Conservation (phyloP, 2,113 vertebrate species). For the Tricholaema leucomelas region DNA sequence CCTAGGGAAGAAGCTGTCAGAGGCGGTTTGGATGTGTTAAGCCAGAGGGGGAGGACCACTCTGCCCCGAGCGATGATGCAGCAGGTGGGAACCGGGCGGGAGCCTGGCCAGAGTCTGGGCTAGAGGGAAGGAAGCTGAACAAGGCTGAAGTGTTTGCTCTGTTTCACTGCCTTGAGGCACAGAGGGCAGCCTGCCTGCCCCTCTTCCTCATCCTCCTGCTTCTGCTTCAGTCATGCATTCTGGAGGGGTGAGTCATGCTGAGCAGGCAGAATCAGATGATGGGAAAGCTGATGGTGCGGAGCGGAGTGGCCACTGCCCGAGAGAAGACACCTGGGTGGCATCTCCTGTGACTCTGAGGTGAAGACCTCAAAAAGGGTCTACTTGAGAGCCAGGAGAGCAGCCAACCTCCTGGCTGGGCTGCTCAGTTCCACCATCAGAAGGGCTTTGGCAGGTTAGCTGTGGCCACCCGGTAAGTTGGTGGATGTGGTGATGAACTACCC, state of each 20-base stretch:
- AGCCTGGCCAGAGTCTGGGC: background rate
- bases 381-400: background rate
- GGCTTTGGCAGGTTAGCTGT: background rate
- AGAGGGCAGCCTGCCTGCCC: background rate
- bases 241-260: background rate
- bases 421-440: background rate
- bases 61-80: background rate
- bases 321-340: background rate
- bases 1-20: conserved; percentile 31
- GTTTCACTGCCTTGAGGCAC: background rate
- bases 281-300: background rate
- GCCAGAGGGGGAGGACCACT: background rate
- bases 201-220: background rate
- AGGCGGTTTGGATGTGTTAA: background rate
- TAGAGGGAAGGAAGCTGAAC: background rate
- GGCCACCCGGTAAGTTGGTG: background rate
- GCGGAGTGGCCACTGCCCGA: fast-evolving
- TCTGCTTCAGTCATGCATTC: background rate
- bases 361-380: background rate
- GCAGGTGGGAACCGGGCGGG: background rate
- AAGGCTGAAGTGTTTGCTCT: background rate
- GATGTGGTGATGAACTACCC: background rate
- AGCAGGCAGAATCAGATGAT: background rate
- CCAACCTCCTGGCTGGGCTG: background rate
- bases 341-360: background rate